Percentiles rank a stretch among this genome's conserved stretches.
These are phyloP conservation scores for Pedicia rivosa DNA, from an alignment of 2,888 invertebrate genomes.

Conservation along the genomic window DNA sequence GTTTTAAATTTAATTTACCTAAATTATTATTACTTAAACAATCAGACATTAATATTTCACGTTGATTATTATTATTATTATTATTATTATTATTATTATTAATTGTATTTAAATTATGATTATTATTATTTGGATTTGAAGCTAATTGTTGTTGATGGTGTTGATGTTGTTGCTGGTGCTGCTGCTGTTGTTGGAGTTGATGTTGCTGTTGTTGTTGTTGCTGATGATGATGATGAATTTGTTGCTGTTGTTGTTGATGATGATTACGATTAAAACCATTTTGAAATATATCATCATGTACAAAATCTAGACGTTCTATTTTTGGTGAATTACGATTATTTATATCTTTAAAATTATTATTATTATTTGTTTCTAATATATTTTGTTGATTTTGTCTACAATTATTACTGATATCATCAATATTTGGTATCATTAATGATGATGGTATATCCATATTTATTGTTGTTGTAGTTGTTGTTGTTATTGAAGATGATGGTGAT, in stretches of 20 bases:
- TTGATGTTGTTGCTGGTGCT: background rate
- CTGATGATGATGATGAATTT: no score
- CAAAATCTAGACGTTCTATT: background rate
- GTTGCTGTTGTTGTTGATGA: conserved; percentile 1
- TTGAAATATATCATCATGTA: background rate
- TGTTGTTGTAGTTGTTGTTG: conserved; percentile 5
- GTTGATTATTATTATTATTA: no score
- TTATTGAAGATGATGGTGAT: conserved; percentile 11
- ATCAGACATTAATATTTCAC: background rate
- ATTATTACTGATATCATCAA: conserved; percentile 18
- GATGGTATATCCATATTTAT: background rate
- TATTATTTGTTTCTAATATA: conserved; percentile 1
- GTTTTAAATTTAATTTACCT: conserved; percentile 2
- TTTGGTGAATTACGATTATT: conserved; percentile 1
- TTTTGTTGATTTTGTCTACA: conserved; percentile 1
- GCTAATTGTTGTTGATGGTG: no score
- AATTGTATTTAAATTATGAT: background rate
- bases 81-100: no score
- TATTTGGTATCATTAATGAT: conserved; percentile 4
- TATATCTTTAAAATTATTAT: conserved; percentile 4
- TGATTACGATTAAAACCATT: conserved; percentile 4
- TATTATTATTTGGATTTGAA: background rate
- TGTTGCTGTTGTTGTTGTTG: no score
- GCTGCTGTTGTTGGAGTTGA: background rate
- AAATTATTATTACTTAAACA: background rate